phyloP scores from a whole-genome alignment of 2,797 vertebrate genomes.

The Schizothorax lantsangensis region DNA sequence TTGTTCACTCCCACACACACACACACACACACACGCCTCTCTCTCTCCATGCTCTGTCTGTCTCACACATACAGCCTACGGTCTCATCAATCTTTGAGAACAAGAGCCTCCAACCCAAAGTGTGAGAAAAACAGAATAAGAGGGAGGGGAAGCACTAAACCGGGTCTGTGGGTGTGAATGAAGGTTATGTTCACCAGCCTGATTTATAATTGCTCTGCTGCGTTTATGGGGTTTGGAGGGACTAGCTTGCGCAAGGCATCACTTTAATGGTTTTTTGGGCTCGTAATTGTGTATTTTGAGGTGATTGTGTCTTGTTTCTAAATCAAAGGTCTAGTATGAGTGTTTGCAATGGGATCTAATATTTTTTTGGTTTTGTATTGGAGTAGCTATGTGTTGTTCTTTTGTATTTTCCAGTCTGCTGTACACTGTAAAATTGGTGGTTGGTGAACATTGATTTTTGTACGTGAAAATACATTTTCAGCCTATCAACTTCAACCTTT shows the following conservation, averaged over 20 bases:
- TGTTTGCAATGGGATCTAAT: not conserved
- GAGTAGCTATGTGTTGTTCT: not conserved
- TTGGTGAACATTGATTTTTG: not conserved
- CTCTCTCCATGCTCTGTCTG: not conserved
- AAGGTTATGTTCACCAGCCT: slow-evolving; percentile 11
- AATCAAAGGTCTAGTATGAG: not conserved
- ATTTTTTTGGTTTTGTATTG: not conserved
- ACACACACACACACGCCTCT: not conserved
- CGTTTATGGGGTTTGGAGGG: not conserved
- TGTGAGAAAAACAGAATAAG: slow-evolving; percentile 35
- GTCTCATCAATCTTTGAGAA: slow-evolving; percentile 44
- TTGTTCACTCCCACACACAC: slow-evolving; percentile 26
- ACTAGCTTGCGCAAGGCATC: slow-evolving; percentile 5
- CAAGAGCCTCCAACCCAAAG: slow-evolving; percentile 23
- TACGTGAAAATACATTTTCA: not conserved
- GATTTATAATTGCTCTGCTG: slow-evolving; percentile 26
- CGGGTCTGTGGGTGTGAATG: slow-evolving; percentile 22
- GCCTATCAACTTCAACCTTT: too few relatives aligned
- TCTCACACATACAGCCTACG: slow-evolving; percentile 41
- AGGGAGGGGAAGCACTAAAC: not conserved
- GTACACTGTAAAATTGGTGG: not conserved
- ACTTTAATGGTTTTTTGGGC: not conserved
- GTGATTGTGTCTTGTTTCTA: not conserved
- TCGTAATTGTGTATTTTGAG: not conserved
- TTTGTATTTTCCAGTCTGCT: not conserved